phyloP scores from a whole-genome alignment of 2,113 vertebrate species.

The Dasyurus viverrinus region DNA sequence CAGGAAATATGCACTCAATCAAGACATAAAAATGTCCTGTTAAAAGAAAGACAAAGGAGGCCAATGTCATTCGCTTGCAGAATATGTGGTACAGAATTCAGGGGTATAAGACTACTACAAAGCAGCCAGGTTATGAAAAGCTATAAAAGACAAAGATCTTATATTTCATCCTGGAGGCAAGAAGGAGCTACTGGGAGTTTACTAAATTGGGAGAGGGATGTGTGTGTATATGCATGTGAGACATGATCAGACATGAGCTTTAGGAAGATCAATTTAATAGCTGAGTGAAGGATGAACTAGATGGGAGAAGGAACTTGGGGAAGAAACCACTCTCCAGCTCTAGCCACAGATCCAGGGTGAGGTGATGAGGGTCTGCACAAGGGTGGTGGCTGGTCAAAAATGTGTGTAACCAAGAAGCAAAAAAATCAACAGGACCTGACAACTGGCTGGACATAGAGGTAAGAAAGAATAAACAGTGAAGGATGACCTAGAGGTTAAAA shows the following conservation, averaged over 20 bases:
- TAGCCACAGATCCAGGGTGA: background rate
- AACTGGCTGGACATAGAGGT: background rate
- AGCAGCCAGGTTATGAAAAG: background rate
- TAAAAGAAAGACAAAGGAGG: background rate
- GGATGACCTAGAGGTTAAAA: background rate
- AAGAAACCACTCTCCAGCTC: background rate
- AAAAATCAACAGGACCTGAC: background rate
- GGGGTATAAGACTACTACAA: background rate
- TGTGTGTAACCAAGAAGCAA: background rate
- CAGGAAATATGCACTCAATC: too few relatives aligned
- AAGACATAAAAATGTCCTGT: background rate
- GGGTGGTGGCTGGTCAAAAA: background rate
- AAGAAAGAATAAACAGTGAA: background rate
- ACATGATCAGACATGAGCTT: background rate
- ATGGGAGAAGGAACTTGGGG: background rate
- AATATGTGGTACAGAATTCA: background rate
- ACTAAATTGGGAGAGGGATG: background rate
- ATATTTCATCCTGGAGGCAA: background rate
- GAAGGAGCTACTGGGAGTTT: background rate
- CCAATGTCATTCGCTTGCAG: background rate
- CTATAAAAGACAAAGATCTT: background rate
- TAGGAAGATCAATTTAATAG: background rate
- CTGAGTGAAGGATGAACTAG: background rate
- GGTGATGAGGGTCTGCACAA: background rate
- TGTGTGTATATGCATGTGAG: too few relatives aligned